Base-by-base conservation (phyloP, 92 coral and sea anemone species). In the Bergia puertoricense region DNA sequence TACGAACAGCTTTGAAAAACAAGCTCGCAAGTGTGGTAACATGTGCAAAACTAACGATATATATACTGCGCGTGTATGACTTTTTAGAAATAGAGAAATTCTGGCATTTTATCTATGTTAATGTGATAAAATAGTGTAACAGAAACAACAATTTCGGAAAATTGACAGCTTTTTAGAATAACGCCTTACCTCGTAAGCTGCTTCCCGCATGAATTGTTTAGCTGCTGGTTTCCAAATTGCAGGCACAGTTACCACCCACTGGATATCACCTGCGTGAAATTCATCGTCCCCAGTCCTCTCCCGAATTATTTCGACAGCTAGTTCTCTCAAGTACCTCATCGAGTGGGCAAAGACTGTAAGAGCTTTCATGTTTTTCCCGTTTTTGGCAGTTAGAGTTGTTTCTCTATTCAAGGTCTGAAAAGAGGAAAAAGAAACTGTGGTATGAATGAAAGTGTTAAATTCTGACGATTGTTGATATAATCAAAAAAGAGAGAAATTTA, bases 181-280 rank as follows among this genome's bases (percentile, higher is more conserved):
- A 50, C 8, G 6, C 2, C 77, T 18, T 42, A 85, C 88, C 79
- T 85, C 20, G 79, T 85, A 85, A 14, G 88, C 88, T n/a, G 88
- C 79, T 46, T 85, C 86, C 48, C 86, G 42, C 86, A 81, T 81
- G 30, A 81, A 81, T 46, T 81, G 86, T 41, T 81, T 81, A 18
- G 88, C 88, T 41, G 80, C 88, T n/a, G 79, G 79, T 40, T 74
- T 85, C 88, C 88, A 85, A 45, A 85, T 85, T 42, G 88, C 88
- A 44, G 88, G 88, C 88, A 85, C 88, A 8, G 88, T 85, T 22
- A 85, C 2, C 41, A 85, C 88, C 88, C 88, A 85, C 66, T 85
- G 88, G 45, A 85, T 41, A 36, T 85, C 88, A 4, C 41, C 42
- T 74, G 66, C 59, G 79, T n/a, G 37, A 77, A 69, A 85, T 23